Evolutionary conservation across 2,888 invertebrate genomes (phyloP).

Genomic region (Microchrysa polita): DNA sequence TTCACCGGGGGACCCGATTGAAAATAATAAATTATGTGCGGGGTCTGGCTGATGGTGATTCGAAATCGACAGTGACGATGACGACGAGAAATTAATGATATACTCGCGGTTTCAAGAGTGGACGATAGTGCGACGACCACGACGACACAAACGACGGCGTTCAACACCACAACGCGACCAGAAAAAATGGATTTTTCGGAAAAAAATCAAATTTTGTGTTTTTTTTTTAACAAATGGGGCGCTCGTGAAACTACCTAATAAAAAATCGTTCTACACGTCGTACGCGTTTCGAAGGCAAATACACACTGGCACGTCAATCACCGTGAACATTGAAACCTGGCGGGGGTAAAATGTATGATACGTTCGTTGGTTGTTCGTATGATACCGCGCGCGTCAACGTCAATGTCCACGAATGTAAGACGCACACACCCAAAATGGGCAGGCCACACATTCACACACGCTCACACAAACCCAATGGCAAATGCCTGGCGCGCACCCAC

Average conservation of each 20-base stretch:
- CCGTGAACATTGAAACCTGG: slow-evolving; percentile 59
- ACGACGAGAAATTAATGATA: slow-evolving; percentile 44
- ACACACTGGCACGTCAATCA: slow-evolving; percentile 66
- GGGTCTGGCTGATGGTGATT: slow-evolving; percentile 10
- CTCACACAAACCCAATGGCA: slow-evolving; percentile 8
- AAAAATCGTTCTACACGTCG: slow-evolving; percentile 60
- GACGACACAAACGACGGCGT: too few species aligned
- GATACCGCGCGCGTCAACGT: slow-evolving; percentile 49
- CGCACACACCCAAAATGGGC: slow-evolving; percentile 50
- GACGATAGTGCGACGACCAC: slow-evolving; percentile 27
- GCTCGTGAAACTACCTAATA: slow-evolving; percentile 46
- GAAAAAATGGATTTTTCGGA: slow-evolving; percentile 32
- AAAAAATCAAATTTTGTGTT: slow-evolving; percentile 45
- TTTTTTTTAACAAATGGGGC: slow-evolving; percentile 36
- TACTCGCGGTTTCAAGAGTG: slow-evolving; percentile 32
- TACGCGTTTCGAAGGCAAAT: slow-evolving; percentile 66
- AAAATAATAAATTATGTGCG: slow-evolving; percentile 9
- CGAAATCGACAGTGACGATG: slow-evolving; percentile 43
- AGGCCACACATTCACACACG: slow-evolving; percentile 43
- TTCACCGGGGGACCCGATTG: too few species aligned
- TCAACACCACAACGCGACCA: slow-evolving; percentile 19
- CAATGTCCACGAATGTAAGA: slow-evolving; percentile 48
- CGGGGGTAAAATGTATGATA: slow-evolving; percentile 55
- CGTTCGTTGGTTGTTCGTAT: slow-evolving; percentile 22
- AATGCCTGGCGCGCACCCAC: not conserved